Conservation (phyloP, 2,888 invertebrate species). For the Suillia variegata region DNA sequence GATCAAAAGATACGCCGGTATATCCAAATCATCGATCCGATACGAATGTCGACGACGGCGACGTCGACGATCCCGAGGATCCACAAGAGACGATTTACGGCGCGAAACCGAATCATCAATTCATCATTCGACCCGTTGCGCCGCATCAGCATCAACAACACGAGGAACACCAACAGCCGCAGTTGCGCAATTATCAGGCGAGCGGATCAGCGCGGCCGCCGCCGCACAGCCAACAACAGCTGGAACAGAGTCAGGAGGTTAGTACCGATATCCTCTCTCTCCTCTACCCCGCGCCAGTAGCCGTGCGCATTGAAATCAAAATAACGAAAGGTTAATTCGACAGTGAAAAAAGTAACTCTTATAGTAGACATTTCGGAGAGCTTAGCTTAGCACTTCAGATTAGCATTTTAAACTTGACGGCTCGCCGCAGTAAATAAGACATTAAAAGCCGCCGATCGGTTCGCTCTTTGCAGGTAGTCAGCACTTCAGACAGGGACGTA, state of each 20-base stretch:
- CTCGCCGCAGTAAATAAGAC: neutral
- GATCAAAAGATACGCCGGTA: constrained; percentile 49
- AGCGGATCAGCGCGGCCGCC: no score
- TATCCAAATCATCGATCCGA: constrained; percentile 56
- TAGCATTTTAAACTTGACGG: neutral
- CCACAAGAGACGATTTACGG: constrained; percentile 58
- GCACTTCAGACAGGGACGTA: no score
- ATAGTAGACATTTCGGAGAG: no score
- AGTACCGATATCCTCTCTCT: no score
- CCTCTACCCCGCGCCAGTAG: neutral
- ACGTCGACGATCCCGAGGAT: constrained; percentile 54
- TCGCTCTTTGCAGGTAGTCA: no score
- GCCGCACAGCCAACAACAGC: constrained; percentile 52
- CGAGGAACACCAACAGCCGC: constrained; percentile 51
- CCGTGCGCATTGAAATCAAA: constrained; percentile 4
- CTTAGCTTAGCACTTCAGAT: neutral
- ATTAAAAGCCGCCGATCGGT: no score
- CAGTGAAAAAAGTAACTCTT: constrained; percentile 17
- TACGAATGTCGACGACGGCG: constrained; percentile 40
- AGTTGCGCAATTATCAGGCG: constrained; percentile 55
- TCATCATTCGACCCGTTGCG: constrained; percentile 56
- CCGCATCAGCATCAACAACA: constrained; percentile 54
- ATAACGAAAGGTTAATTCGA: constrained; percentile 33
- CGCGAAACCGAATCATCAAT: constrained; percentile 54
- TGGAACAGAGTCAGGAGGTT: constrained; percentile 60